Evolutionary conservation across 2,113 vertebrate genomes (phyloP), one percentile per base, ranked within the genome.

Genomic region (Calyptommatus sinebrachiatus): DNA sequence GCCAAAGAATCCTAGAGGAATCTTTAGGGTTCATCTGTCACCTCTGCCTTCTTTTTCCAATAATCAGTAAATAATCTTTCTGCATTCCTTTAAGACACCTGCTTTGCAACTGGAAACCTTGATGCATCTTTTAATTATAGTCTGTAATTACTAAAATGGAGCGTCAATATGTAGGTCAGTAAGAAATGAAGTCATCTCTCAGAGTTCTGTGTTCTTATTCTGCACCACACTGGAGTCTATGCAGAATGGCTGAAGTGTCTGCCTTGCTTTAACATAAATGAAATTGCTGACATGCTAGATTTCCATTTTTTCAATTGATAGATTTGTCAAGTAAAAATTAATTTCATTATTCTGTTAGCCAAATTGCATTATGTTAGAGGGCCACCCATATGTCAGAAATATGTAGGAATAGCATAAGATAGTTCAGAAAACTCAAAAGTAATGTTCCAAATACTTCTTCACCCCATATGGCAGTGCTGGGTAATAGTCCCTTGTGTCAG

Each of bases 121-220:
- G 73, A 61, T 73, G 18, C 1, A 31, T 6, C 1, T 68, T 66
- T 85, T 80, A 88, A 88, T 91, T 78, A 70, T 63, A 88, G 83
- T 24, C 29, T 86, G 60, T 28, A 0, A 67, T 18, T 26, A 84
- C 75, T 45, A 1, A 77, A 86, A 76, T 60, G 45, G 2, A 81
- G 2, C 1, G 78, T 60, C 69, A 67, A 84, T 71, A 41, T 71
- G 45, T 73, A 81, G 85, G 70, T 57, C 83, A 82, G 24, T 21
- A 83, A 78, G 22, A 81, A 84, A 63, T 28, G 24, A 81, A 84
- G 60, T 28, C 69, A 86, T 81, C 73, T 84, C 29, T 78, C 75
- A 67, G 0, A 0, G 31, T 16, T 14, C 0, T 0, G 22, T 76
- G 45, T 81, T 77, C 41, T 62, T 28, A 14, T 73, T 26, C 71